These are phyloP conservation scores for Crenuchus spilurus DNA, from an alignment of 2,797 vertebrate species.

Conservation along the genomic window DNA sequence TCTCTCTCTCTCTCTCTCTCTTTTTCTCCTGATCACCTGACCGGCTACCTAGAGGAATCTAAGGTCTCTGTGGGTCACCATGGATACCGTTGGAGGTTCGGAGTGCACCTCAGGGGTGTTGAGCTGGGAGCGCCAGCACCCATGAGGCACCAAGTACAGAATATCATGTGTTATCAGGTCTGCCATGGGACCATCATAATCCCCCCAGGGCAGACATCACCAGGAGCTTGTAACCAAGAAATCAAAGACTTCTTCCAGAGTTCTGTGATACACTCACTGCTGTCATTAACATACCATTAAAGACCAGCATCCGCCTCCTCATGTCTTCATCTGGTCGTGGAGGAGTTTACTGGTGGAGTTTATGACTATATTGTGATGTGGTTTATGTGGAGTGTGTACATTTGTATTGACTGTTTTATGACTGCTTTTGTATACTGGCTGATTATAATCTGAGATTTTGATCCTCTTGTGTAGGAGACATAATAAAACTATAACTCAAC, in stretches of 20 bases:
- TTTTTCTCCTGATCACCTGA: too few relatives aligned
- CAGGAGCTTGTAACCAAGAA: conserved; percentile 77
- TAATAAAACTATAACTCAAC: conserved; percentile 46
- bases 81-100: conserved; percentile 60
- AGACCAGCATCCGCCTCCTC: too few relatives aligned
- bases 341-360: too few relatives aligned
- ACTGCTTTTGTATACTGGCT: conserved; percentile 28
- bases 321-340: too few relatives aligned
- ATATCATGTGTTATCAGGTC: conserved; percentile 65
- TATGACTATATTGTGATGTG: neutral
- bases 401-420: conserved; percentile 40
- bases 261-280: conserved; percentile 31
- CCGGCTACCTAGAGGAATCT: conserved; percentile 68
- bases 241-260: conserved; percentile 63
- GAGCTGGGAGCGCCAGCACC: conserved; percentile 38
- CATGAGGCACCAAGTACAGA: conserved; percentile 57
- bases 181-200: conserved; percentile 63
- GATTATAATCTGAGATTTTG: too few relatives aligned
- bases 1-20: too few relatives aligned
- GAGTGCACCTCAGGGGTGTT: conserved; percentile 31
- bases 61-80: conserved; percentile 62
- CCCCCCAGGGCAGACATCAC: conserved; percentile 71
- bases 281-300: conserved; percentile 4
- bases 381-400: conserved; percentile 15
- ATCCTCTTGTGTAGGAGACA: conserved; percentile 27